Conservation (phyloP, 92 coral and sea anemone genomes). For the Porites cylindrica region DNA sequence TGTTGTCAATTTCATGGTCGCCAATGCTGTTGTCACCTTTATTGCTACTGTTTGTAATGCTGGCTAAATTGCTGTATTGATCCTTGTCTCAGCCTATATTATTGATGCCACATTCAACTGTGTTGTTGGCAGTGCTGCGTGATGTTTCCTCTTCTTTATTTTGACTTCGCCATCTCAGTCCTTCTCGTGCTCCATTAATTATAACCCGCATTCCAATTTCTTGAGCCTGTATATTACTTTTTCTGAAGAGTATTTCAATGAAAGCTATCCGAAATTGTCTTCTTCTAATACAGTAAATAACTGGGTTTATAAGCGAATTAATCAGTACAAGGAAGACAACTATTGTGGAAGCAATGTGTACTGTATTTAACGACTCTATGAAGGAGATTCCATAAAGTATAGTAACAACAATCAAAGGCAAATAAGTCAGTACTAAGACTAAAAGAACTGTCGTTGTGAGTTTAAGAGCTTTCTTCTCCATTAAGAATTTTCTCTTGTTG, state of each 20-base stretch:
- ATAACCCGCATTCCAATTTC: neutral
- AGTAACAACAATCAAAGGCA: neutral
- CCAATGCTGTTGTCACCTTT: neutral
- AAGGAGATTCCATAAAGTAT: neutral
- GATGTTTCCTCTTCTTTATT: neutral
- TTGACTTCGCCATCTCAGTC: neutral
- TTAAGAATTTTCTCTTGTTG: neutral
- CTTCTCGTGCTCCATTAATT: neutral
- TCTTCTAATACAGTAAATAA: neutral
- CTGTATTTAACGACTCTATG: neutral
- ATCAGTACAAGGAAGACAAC: neutral
- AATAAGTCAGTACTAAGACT: neutral
- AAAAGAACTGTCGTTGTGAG: neutral
- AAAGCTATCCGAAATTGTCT: slow-evolving; percentile 1
- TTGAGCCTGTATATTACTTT: neutral
- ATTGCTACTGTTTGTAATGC: neutral
- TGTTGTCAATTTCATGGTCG: neutral
- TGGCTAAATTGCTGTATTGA: no score
- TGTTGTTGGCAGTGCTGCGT: neutral
- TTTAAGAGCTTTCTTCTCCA: slow-evolving; percentile 20
- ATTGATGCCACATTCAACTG: neutral
- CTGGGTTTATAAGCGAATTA: neutral
- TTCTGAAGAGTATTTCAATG: neutral
- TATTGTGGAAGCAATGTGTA: neutral
- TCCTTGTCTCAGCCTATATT: neutral